phyloP scores from a whole-genome alignment of 2,888 invertebrate species.

The Melinaea marsaeus region DNA sequence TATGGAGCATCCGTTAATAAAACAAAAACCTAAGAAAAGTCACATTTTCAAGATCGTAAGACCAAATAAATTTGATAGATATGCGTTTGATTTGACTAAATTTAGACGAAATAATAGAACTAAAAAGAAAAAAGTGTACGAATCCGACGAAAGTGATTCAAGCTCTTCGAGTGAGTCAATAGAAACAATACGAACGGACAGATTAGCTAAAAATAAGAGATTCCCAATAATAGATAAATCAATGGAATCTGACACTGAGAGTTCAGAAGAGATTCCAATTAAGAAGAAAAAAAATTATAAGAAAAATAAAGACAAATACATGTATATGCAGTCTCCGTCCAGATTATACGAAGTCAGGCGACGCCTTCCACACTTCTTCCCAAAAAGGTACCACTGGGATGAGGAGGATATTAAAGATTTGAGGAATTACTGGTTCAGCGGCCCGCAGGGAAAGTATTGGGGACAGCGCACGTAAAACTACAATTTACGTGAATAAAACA shows the following conservation, averaged over 20 bases:
- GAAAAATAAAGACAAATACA: conserved; percentile 7
- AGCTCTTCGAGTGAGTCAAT: conserved; percentile 12
- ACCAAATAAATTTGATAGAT: conserved; percentile 9
- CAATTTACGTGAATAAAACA: conserved; percentile 34
- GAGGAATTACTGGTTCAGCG: conserved; percentile 56
- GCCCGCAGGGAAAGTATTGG: conserved; percentile 44
- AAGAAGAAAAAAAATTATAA: conserved; percentile 10
- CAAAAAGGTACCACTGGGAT: conserved; percentile 54
- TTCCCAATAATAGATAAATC: conserved; percentile 11
- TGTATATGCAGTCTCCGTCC: conserved; percentile 35
- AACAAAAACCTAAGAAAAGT: conserved; percentile 10
- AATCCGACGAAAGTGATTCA: conserved; percentile 13
- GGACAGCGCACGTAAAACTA: conserved; percentile 20
- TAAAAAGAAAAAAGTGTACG: neutral
- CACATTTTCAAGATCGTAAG: conserved; percentile 9
- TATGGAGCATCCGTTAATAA: neutral
- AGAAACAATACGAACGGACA: conserved; percentile 4
- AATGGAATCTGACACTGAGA: conserved; percentile 12
- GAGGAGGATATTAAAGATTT: conserved; percentile 42
- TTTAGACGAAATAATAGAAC: conserved; percentile 4
- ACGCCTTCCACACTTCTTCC: conserved; percentile 47
- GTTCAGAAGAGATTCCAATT: conserved; percentile 16
- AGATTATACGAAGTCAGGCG: conserved; percentile 33
- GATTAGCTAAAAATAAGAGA: conserved; percentile 6
- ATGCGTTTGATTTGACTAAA: conserved; percentile 8